These are phyloP conservation scores for Lysandra coridon DNA, from an alignment of 2,888 invertebrate species.

Conservation along the genomic window DNA sequence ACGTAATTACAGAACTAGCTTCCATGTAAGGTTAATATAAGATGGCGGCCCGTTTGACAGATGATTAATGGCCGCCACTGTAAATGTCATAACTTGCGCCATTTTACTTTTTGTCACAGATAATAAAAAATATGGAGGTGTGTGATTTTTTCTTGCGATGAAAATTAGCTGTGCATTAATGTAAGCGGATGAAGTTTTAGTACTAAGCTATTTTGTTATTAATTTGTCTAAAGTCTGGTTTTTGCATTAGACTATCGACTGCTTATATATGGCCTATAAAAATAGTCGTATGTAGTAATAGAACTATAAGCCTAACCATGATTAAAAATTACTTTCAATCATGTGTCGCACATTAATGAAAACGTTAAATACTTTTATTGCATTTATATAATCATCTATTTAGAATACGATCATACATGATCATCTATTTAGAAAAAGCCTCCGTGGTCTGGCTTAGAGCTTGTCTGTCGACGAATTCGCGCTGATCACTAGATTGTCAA, in stretches of 20 bases:
- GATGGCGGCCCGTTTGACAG: constrained; percentile 65
- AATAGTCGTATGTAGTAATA: neutral
- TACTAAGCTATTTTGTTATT: neutral
- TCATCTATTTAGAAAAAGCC: neutral
- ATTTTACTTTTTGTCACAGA: constrained; percentile 42
- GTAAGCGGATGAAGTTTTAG: constrained; percentile 4
- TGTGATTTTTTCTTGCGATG: constrained; percentile 28
- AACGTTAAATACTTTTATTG: neutral
- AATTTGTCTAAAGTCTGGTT: neutral
- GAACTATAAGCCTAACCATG: neutral
- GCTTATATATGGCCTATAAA: neutral
- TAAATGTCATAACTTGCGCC: constrained; percentile 60
- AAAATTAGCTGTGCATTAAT: constrained; percentile 9
- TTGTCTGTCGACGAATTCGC: neutral
- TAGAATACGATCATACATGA: neutral
- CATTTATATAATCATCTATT: neutral
- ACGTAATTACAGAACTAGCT: constrained; percentile 56
- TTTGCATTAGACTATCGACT: neutral
- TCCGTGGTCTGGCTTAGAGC: neutral
- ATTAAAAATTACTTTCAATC: neutral
- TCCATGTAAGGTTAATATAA: constrained; percentile 69
- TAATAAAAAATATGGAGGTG: constrained; percentile 27
- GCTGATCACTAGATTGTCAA: too few species aligned
- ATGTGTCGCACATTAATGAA: neutral
- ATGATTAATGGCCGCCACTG: constrained; percentile 61